Evolutionary conservation across 2,888 invertebrate genomes (phyloP).

Genomic region (Amiota minor): DNA sequence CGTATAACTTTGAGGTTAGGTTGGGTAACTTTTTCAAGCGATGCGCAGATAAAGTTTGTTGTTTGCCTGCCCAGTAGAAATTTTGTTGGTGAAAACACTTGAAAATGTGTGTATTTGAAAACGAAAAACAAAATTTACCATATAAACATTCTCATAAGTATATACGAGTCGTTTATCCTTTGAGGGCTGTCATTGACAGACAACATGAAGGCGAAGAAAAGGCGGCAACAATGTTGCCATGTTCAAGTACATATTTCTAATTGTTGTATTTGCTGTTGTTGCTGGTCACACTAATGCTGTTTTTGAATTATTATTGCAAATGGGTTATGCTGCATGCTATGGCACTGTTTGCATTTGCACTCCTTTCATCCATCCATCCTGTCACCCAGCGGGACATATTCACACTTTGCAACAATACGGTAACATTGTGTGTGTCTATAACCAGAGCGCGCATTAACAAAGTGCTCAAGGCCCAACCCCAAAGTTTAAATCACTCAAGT

Average conservation of each 20-base stretch:
- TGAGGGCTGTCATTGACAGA: conserved; percentile 23
- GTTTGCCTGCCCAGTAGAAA: conserved; percentile 30
- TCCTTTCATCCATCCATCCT: neutral
- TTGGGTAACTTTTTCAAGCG: neutral
- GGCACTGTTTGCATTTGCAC: conserved; percentile 5
- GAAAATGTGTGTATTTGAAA: conserved; percentile 29
- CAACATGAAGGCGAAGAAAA: conserved; percentile 16
- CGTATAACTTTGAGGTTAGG: conserved; percentile 33
- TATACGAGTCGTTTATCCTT: neutral
- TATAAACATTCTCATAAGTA: conserved; percentile 1
- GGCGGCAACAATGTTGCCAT: conserved; percentile 26
- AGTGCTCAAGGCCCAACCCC: no score
- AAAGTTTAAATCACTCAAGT: no score
- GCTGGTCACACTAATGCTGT: conserved; percentile 56
- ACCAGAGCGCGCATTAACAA: neutral
- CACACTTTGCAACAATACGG: conserved; percentile 43
- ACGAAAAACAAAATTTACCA: conserved; percentile 2
- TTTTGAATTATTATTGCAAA: conserved; percentile 70
- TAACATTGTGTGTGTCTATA: neutral
- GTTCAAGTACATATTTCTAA: neutral
- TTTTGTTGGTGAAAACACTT: conserved; percentile 55
- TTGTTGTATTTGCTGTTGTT: conserved; percentile 17
- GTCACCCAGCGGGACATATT: conserved; percentile 52
- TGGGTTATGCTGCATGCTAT: conserved; percentile 50
- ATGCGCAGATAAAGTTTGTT: neutral